Percentiles rank a stretch among this genome's conserved stretches.
Conservation (phyloP, 1,140 invertebrate species). For the Anoplophora glabripennis region DNA sequence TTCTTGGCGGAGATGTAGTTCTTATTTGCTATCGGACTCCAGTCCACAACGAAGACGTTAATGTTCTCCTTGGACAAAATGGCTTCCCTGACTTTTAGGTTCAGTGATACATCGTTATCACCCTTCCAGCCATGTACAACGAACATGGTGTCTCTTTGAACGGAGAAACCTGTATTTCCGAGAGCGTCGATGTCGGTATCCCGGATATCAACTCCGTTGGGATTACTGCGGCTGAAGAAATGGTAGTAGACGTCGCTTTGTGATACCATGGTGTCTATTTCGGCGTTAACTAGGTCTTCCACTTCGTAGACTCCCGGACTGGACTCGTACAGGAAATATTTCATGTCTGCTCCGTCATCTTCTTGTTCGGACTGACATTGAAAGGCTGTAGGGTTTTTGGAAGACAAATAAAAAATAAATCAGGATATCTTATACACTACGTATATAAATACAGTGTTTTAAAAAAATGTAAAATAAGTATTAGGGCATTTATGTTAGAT, state of each 20-base stretch:
- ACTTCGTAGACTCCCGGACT: no score
- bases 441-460: no score
- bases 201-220: slow-evolving; percentile 16
- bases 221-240: slow-evolving; percentile 29
- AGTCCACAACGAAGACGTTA: neutral
- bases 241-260: slow-evolving; percentile 25
- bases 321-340: no score
- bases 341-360: no score
- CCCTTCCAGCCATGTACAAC: neutral
- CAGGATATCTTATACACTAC: no score
- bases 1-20: slow-evolving; percentile 51
- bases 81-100: neutral
- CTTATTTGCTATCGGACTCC: slow-evolving; percentile 28
- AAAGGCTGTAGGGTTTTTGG: no score
- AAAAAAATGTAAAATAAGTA: no score
- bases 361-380: no score
- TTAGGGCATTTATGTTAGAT: no score
- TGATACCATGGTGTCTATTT: no score
- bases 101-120: neutral
- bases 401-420: no score
- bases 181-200: slow-evolving; percentile 8
- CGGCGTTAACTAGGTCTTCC: no score
- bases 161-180: slow-evolving; percentile 19
- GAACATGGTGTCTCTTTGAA: slow-evolving; percentile 21
- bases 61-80: neutral